Evolutionary conservation across 2,797 vertebrate genomes (phyloP), one percentile per base, ranked within the genome.

Genomic region (Esox masquinongy): DNA sequence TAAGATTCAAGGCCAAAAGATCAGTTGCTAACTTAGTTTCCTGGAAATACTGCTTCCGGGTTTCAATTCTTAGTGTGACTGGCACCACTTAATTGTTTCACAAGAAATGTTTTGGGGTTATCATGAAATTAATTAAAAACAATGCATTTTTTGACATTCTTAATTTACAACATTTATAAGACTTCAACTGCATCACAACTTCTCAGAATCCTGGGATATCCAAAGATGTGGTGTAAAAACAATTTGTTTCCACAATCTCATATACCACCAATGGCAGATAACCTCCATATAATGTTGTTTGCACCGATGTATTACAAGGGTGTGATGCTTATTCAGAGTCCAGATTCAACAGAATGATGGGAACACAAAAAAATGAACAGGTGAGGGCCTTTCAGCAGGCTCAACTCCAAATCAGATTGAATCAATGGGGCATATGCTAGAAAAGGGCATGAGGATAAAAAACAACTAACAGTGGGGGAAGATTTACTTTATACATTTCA

Each of bases 371-470:
- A 0, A 2, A 17, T 34, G 24, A 59, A 29, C 70, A 74, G 75
- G 73, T 78, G 16, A 75, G 68, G 34, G 53, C 39, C 72, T 77
- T 74, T 14, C 9, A 39, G 64, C 47, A 24, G 29, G 79, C 26
- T 68, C 77, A 73, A 72, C 14, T 4, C 26, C 24, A 19, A 50
- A 70, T 70, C 24, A 26, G 67, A 84, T 85, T 68, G 79, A 84
- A 83, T 59, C 74, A 39, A 29, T 79, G 59, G 85, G 82, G 78
- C 78, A 66, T 73, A 59, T 69, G 75, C 67, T 72, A 68, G n/a
- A 66, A 19, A 72, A 59, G 61, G 61, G 49, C 75, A 19, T 51
- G 47, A 24, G 71, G 71, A 77, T 53, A 73, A 80, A 75, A 79
- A 75, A 76, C 26, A 66, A 6, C 17, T 49, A 63, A 66, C 14